Evolutionary conservation across 2,113 vertebrate species (phyloP), one percentile per base, ranked within the genome.

Genomic region (Puma concolor): DNA sequence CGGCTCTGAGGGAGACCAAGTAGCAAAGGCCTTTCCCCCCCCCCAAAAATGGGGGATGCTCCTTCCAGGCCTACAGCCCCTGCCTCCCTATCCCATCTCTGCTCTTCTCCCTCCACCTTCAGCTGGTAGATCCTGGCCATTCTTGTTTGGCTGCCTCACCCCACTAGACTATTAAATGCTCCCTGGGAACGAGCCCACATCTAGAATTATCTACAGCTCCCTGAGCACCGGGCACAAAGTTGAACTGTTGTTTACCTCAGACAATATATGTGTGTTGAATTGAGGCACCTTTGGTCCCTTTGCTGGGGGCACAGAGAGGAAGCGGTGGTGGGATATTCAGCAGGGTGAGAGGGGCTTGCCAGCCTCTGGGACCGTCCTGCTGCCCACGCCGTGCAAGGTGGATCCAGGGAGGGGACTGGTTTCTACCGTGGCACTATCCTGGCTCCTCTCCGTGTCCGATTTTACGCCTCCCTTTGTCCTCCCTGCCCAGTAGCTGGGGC

Each of bases 21-120:
- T 8, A 63, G 15, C 0, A 0, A 38, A 77, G 71, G 6, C 12
- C 71, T 60, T 76, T 2, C 4, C 2, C 36, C 4, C 2, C 36
- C 13, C 17, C 7, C 5, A 9, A 4, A 27, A 63, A 64, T 17
- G 33, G 38, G 27, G 25, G 72, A 1, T 4, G 13, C 5, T 27
- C 54, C 13, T 6, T 74, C n/a, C 2, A 29, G 77, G 41, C 48
- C 31, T 25, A 17, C 44, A 15, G 50, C 13, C 21, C 54, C 81
- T 54, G 7, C 63, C 52, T 21, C 17, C 36, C 60, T 63, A 0
- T 7, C 38, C 7, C 7, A 11, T 15, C 41, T 72, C 76, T 16
- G 66, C 77, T 71, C 41, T 84, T 89, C 79, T 44, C 69, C 48
- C 41, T 77, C 60, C 11, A 52, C 64, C 64, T 52, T 60, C 81